phyloP scores from a whole-genome alignment of 1,140 invertebrate species.

The Drepana arcuata region DNA sequence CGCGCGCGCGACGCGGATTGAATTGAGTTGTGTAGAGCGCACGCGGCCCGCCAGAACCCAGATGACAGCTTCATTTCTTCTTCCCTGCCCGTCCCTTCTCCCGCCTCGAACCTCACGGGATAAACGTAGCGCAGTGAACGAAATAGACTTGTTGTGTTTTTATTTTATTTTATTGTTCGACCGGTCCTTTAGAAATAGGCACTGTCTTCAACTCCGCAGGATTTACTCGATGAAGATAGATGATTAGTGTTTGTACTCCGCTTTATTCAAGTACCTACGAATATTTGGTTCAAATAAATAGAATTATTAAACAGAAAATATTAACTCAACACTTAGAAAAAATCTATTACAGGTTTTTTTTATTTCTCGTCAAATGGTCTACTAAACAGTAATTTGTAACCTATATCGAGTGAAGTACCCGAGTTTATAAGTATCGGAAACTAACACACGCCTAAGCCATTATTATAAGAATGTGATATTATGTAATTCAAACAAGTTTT shows the following conservation, averaged over 20 bases:
- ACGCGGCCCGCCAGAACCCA: conserved; percentile 15
- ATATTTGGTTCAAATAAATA: too few relatives aligned
- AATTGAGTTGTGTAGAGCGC: conserved; percentile 28
- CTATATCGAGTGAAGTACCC: neutral
- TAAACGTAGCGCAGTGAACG: conserved; percentile 32
- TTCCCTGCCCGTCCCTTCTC: conserved; percentile 32
- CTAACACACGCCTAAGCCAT: too few relatives aligned
- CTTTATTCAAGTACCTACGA: too few relatives aligned
- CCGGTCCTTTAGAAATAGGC: conserved; percentile 28
- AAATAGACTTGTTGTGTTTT: conserved; percentile 65
- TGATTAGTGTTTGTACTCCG: too few relatives aligned
- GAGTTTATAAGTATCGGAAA: too few relatives aligned
- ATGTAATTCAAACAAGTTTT: too few relatives aligned
- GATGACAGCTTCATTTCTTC: conserved; percentile 59
- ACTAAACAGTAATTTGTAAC: neutral
- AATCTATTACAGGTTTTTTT: too few relatives aligned
- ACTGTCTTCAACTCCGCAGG: conserved; percentile 30
- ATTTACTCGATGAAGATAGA: conserved; percentile 23
- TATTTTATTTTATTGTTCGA: conserved; percentile 50
- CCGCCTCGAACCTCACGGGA: conserved; percentile 18
- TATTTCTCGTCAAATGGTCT: neutral
- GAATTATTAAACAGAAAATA: too few relatives aligned
- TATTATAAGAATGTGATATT: too few relatives aligned
- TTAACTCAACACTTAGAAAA: too few relatives aligned
- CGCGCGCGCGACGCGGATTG: conserved; percentile 47